Evolutionary conservation across 2,888 invertebrate genomes (phyloP), one percentile per base, ranked within the genome.

Genomic region (Adineta ricciae): DNA sequence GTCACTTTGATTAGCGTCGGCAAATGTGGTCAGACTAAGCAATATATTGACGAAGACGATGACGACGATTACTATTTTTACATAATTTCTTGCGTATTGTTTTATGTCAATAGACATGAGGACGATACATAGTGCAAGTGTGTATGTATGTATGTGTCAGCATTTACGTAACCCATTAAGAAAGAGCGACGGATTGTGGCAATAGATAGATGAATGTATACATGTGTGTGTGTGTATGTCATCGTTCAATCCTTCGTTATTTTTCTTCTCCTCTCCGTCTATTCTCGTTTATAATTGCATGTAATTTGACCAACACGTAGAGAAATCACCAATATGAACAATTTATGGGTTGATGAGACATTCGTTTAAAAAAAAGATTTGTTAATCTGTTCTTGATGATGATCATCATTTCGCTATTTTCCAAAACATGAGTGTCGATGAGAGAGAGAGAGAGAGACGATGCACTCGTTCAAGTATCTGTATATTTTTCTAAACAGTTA

Each of bases 71-170:
- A 64, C 64, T 32, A 64, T 64, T 64, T 46, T 64, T 64, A 64
- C 64, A 64, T 64, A 32, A 64, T 64, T 64, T 64, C 64, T 32
- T 64, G 32, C 64, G 64, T 16, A 64, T 64, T 32, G 32, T 64
- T 64, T 64, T 64, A 64, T 64, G 64, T 64, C 64, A 64, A 64
- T 64, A 64, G 64, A 64, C 64, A 64, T 64, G 32, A 64, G 27
- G 64, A 64, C 32, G 64, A 64, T 27, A 64, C 32, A 32, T 64
- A 64, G 19, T 64, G 64, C 32, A 64, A 64, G 64, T 64, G 64
- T 64, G 32, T 64, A 32, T 52, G 21, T 52, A 21, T 52, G 21
- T 52, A 21, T 52, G 52, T 64, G 64, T 64, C 32, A 64, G 32
- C 64, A 64, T 64, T 64, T 64, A 64, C 64, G 64, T 64, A 64